These are phyloP conservation scores for Diplodus puntazzo DNA, from an alignment of 2,797 vertebrate species.

Conservation along the genomic window DNA sequence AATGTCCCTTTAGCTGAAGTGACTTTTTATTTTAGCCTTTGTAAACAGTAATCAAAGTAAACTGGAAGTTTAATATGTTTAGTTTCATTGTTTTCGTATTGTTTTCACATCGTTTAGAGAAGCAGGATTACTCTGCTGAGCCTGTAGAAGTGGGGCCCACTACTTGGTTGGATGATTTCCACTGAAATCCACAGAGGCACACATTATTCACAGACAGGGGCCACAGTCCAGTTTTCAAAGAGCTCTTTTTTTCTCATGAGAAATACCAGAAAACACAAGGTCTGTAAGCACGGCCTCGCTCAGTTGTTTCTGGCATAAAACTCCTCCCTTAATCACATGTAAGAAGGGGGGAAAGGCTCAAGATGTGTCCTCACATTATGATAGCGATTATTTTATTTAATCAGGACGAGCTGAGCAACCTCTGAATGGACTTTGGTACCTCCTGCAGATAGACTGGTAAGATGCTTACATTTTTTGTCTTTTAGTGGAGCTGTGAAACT, in stretches of 20 bases:
- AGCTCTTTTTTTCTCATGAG: conserved; percentile 45
- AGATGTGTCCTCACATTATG: conserved; percentile 43
- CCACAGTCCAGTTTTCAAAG: conserved; percentile 60
- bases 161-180: conserved; percentile 48
- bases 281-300: conserved; percentile 56
- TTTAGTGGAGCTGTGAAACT: neutral
- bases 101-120: conserved; percentile 33
- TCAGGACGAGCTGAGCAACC: conserved; percentile 24
- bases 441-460: conserved; percentile 65
- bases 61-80: conserved; percentile 1
- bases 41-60: conserved; percentile 4
- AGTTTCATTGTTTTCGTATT: conserved; percentile 27
- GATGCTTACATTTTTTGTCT: conserved; percentile 5
- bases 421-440: conserved; percentile 66
- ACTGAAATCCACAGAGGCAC: conserved; percentile 60
- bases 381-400: conserved; percentile 42
- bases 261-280: conserved; percentile 69
- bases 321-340: conserved; percentile 81
- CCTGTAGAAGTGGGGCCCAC: conserved; percentile 26
- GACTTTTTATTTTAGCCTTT: conserved; percentile 1
- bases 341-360: conserved; percentile 50
- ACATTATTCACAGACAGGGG: conserved; percentile 45
- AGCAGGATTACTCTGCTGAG: conserved; percentile 65
- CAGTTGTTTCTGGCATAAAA: conserved; percentile 40
- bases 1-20: neutral